These are phyloP conservation scores for Leontocebus nigricollis DNA, from an alignment of 2,797 vertebrate species.

Conservation along the genomic window DNA sequence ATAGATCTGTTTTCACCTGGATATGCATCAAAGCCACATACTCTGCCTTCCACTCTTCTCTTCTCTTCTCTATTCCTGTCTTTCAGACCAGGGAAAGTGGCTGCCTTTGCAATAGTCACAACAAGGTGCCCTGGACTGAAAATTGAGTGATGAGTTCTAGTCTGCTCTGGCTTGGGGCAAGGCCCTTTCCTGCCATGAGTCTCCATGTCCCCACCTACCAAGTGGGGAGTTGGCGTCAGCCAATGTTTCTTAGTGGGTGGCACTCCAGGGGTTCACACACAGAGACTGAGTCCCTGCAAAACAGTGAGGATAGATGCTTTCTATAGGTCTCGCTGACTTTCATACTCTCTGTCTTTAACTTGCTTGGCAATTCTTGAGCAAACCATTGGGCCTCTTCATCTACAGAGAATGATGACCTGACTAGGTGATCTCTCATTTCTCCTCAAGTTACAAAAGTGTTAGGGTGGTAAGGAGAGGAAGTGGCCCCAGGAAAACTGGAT, in stretches of 20 bases:
- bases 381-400: not conserved
- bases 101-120: not conserved
- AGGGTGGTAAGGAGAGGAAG: constrained; percentile 62
- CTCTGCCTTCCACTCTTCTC: not conserved
- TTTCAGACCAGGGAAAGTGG: not conserved
- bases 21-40: not conserved
- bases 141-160: not conserved
- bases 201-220: not conserved
- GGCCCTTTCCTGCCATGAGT: not conserved
- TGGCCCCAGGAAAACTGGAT: not conserved
- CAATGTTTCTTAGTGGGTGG: not conserved
- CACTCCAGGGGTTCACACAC: not conserved
- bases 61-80: not conserved
- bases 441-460: not conserved
- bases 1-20: not conserved
- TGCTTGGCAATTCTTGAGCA: not conserved
- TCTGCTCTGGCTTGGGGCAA: not conserved
- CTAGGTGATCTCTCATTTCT: not conserved
- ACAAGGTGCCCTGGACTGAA: not conserved
- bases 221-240: not conserved
- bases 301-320: not conserved
- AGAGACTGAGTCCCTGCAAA: not conserved
- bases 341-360: not conserved
- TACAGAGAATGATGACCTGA: not conserved
- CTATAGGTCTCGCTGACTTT: not conserved